phyloP scores from a whole-genome alignment of 2,797 vertebrate species.

The Telmatherina bonti region DNA sequence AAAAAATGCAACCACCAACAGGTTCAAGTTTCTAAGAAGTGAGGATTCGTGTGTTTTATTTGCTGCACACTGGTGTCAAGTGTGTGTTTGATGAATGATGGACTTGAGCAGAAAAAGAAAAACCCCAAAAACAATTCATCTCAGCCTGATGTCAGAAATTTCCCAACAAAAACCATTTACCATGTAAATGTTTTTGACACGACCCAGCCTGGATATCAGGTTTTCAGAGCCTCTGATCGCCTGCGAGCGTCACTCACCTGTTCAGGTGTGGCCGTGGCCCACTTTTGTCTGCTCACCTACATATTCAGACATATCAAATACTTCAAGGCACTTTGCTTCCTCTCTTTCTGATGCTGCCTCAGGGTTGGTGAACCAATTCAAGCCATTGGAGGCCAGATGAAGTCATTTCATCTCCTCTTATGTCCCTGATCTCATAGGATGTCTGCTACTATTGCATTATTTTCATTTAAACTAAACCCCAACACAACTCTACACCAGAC shows the following conservation, averaged over 20 bases:
- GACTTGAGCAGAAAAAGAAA: background rate
- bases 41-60: slow-evolving; percentile 6
- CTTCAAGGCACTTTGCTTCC: slow-evolving; percentile 48
- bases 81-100: background rate
- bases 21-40: background rate
- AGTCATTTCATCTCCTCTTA: slow-evolving; percentile 7
- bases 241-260: slow-evolving; percentile 49
- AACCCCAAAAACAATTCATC: background rate
- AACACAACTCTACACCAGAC: slow-evolving; percentile 6
- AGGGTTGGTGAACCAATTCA: slow-evolving; percentile 39
- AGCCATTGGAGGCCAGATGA: slow-evolving; percentile 14
- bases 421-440: background rate
- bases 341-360: slow-evolving; percentile 25
- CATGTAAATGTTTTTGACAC: background rate
- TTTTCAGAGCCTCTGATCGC: slow-evolving; percentile 26
- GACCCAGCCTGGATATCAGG: background rate
- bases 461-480: slow-evolving; percentile 1
- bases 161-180: background rate
- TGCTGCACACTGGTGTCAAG: background rate
- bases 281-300: slow-evolving; percentile 37
- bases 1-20: background rate
- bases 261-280: slow-evolving; percentile 53
- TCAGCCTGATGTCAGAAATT: background rate
- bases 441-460: background rate
- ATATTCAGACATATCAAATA: slow-evolving; percentile 48